Evolutionary conservation across 2,113 vertebrate genomes (phyloP).

Genomic region (Corapipo altera): DNA sequence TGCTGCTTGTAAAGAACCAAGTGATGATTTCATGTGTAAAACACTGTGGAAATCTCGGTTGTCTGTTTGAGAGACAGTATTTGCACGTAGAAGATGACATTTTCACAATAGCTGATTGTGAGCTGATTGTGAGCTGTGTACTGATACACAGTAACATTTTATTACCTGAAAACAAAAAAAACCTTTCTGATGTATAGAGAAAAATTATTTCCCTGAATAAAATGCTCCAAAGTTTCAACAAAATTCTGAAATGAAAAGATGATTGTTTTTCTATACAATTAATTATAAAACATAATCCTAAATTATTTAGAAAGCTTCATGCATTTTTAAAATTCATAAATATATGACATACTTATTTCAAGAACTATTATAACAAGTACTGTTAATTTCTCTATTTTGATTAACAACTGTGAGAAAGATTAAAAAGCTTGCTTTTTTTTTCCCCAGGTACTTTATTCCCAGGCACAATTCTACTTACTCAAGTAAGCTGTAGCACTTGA

Average conservation of each 20-base stretch:
- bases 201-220: neutral
- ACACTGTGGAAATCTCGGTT: neutral
- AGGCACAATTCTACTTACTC: neutral
- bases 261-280: neutral
- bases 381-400: conserved; percentile 44
- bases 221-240: neutral
- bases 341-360: neutral
- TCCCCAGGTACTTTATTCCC: neutral
- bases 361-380: conserved; percentile 31
- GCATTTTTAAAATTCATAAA: neutral
- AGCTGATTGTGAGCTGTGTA: too few relatives aligned
- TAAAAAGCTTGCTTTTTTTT: neutral
- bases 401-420: conserved; percentile 9
- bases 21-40: neutral
- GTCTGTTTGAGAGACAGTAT: neutral
- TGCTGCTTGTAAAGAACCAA: neutral
- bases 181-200: neutral
- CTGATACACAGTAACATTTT: neutral
- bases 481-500: neutral
- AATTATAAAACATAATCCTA: neutral
- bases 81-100: neutral
- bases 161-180: neutral
- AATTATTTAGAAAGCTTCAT: neutral
- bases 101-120: neutral
- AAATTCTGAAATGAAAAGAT: neutral